These are phyloP conservation scores for Lota lota DNA, from an alignment of 2,113 vertebrate genomes.

Conservation along the genomic window DNA sequence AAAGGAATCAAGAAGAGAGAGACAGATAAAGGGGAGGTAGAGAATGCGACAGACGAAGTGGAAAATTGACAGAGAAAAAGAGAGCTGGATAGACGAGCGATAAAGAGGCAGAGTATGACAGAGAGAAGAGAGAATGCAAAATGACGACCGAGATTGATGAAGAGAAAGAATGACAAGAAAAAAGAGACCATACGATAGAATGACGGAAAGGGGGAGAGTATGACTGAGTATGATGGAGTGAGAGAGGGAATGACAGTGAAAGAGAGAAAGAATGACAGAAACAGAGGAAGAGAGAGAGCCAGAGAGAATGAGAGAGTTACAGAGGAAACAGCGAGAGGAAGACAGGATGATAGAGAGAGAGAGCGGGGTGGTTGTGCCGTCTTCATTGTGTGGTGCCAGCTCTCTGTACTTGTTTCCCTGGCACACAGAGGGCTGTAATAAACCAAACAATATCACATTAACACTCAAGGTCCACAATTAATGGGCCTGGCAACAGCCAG, in stretches of 20 bases:
- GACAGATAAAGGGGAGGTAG: too few relatives aligned
- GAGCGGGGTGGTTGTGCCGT: conserved; percentile 22
- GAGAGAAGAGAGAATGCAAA: too few relatives aligned
- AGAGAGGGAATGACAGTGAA: neutral
- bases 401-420: conserved; percentile 32
- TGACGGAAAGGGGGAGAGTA: too few relatives aligned
- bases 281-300: neutral
- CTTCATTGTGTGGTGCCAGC: conserved; percentile 21
- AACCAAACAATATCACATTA: conserved; percentile 67
- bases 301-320: neutral
- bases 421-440: conserved; percentile 48
- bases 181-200: too few relatives aligned
- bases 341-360: neutral
- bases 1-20: neutral
- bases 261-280: neutral
- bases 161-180: too few relatives aligned
- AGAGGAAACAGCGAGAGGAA: neutral
- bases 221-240: too few relatives aligned
- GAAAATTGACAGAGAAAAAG: too few relatives aligned
- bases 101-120: too few relatives aligned
- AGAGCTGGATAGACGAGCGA: too few relatives aligned
- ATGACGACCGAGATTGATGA: too few relatives aligned
- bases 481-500: conserved; percentile 34
- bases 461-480: conserved; percentile 43
- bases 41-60: too few relatives aligned